Base-by-base conservation (phyloP, 2,888 invertebrate species). In the Carterocephalus palaemon region DNA sequence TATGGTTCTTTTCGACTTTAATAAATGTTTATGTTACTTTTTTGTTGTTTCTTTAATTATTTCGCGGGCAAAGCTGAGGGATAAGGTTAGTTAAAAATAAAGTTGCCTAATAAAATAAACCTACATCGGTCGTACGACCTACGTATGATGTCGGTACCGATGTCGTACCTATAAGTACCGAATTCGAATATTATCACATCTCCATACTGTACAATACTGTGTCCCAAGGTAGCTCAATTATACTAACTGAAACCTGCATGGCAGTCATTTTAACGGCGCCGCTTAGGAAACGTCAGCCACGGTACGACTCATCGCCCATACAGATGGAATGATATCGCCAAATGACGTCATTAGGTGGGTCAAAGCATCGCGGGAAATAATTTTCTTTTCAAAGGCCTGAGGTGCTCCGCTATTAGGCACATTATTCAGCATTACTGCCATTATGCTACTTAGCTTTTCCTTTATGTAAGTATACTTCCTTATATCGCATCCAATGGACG, bases 281-380 rank as follows among this genome's bases (percentile, higher is more conserved):
- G 53, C 56, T 51, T 49, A 53, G 48, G 43, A 41, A 54, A 57
- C 54, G 52, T 50, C 53, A 51, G 57, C 47, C 20, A 51, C 53
- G 53, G n/a, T n/a, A 54, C 53, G 50, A 49, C 58, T 56, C 53
- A 56, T 55, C 52, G 42, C 34, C 54, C 53, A 54, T 57, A 59
- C 50, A 59, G 56, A 58, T 57, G 57, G 50, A 56, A 56, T 62
- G 60, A 60, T 60, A 51, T 53, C 53, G 55, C 53, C 54, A 59
- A 63, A 61, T 60, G 56, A 57, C 56, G 53, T 61, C 62, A 63
- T 63, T 63, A 63, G 45, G 45, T 40, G 55, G 57, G 60, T 56
- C 59, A 50, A 53, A 57, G 56, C 52, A 51, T 49, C 53, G 50
- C 54, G 53, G 54, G 43, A 56, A 58, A 62, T 59, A 53, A 59